Evolutionary conservation across 2,888 invertebrate genomes (phyloP).

Genomic region (Nipponacmea schrenckii): DNA sequence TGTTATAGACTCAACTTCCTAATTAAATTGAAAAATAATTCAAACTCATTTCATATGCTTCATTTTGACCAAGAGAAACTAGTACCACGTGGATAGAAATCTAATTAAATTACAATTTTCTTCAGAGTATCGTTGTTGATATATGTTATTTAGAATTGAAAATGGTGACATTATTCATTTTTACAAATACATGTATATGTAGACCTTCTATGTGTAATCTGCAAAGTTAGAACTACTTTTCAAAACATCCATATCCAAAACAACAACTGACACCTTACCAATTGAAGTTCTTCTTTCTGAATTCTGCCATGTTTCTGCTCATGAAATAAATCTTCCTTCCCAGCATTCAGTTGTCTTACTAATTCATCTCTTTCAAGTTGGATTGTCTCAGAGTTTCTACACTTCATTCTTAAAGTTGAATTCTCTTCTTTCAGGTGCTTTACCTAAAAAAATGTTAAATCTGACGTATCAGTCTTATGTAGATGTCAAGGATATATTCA

Average conservation of each 20-base stretch:
- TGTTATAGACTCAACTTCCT: constrained; percentile 54
- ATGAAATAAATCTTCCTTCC: constrained; percentile 58
- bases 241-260: too few relatives aligned
- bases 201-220: too few relatives aligned
- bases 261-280: constrained; percentile 52
- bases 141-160: too few relatives aligned
- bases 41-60: too few relatives aligned
- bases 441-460: not conserved
- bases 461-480: not conserved
- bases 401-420: constrained; percentile 44
- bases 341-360: constrained; percentile 53
- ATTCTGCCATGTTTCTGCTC: constrained; percentile 56
- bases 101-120: not conserved
- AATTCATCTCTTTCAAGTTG: constrained; percentile 61
- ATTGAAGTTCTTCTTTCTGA: constrained; percentile 56
- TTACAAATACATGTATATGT: not conserved
- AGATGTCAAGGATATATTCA: too few relatives aligned
- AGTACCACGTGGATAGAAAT: too few relatives aligned
- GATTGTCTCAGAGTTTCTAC: constrained; percentile 45
- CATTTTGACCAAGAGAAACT: too few relatives aligned
- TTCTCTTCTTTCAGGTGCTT: constrained; percentile 52
- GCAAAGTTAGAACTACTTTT: too few relatives aligned
- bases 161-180: too few relatives aligned
- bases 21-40: not conserved
- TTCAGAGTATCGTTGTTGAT: too few relatives aligned